Percentiles rank a stretch among this genome's conserved stretches.
Evolutionary conservation across 2,888 invertebrate genomes (phyloP).

Genomic region (Myathropa florea): DNA sequence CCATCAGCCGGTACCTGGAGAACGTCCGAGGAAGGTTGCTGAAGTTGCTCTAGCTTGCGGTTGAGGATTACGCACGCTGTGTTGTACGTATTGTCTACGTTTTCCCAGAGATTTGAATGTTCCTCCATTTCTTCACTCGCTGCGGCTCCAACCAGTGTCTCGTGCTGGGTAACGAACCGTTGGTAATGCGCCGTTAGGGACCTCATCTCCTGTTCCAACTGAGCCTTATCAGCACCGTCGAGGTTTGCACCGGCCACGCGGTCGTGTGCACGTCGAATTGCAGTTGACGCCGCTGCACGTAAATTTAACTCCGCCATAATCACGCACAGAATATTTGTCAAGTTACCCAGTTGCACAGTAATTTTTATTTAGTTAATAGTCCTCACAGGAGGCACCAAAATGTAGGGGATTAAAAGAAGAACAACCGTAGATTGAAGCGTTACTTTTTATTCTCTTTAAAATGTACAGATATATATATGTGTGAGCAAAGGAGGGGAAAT

Average conservation of each 20-base stretch:
- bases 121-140: not conserved
- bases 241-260: not conserved
- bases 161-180: slow-evolving; percentile 11
- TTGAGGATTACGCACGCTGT: not conserved
- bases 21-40: not conserved
- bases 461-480: no score
- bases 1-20: not conserved
- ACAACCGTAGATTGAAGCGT: no score
- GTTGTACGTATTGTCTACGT: not conserved
- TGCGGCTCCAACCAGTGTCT: not conserved
- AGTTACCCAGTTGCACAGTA: no score
- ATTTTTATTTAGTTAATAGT: not conserved
- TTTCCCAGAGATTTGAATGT: not conserved
- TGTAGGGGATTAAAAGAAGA: slow-evolving; percentile 7
- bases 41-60: not conserved
- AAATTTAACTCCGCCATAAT: not conserved
- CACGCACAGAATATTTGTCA: not conserved
- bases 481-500: no score
- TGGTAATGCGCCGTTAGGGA: not conserved
- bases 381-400: slow-evolving; percentile 39
- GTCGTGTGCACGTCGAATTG: not conserved
- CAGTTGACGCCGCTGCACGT: not conserved
- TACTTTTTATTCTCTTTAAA: no score
- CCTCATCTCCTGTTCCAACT: slow-evolving; percentile 3
- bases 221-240: not conserved